phyloP scores from a whole-genome alignment of 2,888 invertebrate genomes.

The Aquatica leii region DNA sequence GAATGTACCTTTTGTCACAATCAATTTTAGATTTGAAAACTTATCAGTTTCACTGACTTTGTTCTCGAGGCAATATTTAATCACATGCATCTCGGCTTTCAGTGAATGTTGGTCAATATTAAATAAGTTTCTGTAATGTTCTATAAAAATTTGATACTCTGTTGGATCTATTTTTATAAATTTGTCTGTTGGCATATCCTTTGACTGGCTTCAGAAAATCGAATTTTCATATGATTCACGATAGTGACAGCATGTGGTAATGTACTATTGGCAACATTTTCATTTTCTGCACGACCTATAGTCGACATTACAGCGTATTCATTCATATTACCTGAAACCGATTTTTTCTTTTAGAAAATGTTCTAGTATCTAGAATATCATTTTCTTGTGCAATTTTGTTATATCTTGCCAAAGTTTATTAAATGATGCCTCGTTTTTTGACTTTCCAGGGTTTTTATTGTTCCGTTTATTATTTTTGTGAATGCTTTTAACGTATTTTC shows the following conservation, averaged over 20 bases:
- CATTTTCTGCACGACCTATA: too few species aligned
- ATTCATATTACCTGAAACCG: constrained; percentile 1
- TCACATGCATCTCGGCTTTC: constrained; percentile 9
- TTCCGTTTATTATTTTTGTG: constrained; percentile 15
- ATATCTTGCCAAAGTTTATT: constrained; percentile 10
- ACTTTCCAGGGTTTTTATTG: too few species aligned
- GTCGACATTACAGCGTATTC: constrained; percentile 1
- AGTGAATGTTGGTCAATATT: constrained; percentile 7
- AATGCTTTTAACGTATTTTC: background rate
- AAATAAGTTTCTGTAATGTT: constrained; percentile 6
- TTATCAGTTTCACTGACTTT: background rate
- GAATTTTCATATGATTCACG: constrained; percentile 8
- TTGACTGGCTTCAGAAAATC: constrained; percentile 11
- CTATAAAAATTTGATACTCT: constrained; percentile 5
- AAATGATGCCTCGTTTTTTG: constrained; percentile 14
- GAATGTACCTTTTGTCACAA: constrained; percentile 11
- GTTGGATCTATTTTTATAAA: constrained; percentile 10
- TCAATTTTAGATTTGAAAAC: constrained; percentile 1
- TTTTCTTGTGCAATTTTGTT: constrained; percentile 13
- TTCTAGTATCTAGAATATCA: constrained; percentile 6
- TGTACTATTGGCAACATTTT: too few species aligned
- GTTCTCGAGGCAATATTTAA: constrained; percentile 6
- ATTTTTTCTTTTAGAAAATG: too few species aligned
- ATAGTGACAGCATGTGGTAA: constrained; percentile 1
- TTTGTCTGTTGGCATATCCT: constrained; percentile 1